Evolutionary conservation across 1,140 invertebrate genomes (phyloP).

Genomic region (Globodera rostochiensis): DNA sequence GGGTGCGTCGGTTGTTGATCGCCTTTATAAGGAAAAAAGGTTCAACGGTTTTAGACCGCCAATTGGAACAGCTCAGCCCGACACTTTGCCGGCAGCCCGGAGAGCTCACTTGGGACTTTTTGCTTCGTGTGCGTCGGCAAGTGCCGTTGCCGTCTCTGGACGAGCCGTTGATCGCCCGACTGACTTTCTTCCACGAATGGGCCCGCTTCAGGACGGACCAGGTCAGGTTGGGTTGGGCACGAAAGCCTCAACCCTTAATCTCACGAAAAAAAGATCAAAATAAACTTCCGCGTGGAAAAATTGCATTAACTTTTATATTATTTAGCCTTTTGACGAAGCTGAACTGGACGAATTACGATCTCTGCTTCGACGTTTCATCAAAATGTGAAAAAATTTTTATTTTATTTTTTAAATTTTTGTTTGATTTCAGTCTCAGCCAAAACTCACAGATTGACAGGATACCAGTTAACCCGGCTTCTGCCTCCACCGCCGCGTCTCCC

Average conservation of each 20-base stretch:
- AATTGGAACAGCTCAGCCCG: conserved; percentile 53
- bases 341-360: conserved; percentile 50
- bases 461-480: no score
- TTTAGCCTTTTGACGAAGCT: conserved; percentile 44
- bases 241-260: no score
- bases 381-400: conserved; percentile 38
- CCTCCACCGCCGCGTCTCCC: no score
- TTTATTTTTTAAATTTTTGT: conserved; percentile 11
- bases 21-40: no score
- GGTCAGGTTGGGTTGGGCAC: conserved; percentile 29
- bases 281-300: conserved; percentile 31
- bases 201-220: conserved; percentile 42
- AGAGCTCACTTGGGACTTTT: conserved; percentile 51
- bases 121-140: conserved; percentile 40
- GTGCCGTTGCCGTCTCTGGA: conserved; percentile 39
- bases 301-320: conserved; percentile 16
- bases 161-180: conserved; percentile 54
- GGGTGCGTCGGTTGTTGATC: conserved; percentile 31
- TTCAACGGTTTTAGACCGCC: conserved; percentile 43
- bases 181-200: conserved; percentile 53
- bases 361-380: conserved; percentile 49
- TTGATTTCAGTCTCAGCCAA: neutral
- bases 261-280: neutral
- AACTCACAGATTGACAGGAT: neutral
- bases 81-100: conserved; percentile 48